These are phyloP conservation scores for Triops cancriformis DNA, from an alignment of 1,140 invertebrate species.

Conservation along the genomic window DNA sequence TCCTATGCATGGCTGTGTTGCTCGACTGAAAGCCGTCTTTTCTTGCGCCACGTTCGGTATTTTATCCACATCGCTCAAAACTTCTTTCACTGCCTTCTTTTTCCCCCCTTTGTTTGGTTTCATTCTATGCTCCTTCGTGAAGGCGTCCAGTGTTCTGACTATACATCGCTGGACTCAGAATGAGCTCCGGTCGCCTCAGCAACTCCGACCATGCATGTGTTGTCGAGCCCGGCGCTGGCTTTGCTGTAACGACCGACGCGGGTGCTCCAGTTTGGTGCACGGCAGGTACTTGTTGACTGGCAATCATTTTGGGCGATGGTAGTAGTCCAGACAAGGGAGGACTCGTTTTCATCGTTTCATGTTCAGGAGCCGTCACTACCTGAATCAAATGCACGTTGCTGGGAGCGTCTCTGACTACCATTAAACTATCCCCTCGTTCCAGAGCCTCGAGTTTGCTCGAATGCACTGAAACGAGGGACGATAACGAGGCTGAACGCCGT, in stretches of 20 bases:
- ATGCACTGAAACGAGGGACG: neutral
- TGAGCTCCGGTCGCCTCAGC: neutral
- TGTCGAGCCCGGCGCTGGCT: neutral
- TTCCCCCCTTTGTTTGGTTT: neutral
- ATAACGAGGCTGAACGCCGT: neutral
- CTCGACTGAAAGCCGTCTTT: neutral
- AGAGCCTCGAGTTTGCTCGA: neutral
- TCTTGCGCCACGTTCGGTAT: neutral
- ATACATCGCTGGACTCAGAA: neutral
- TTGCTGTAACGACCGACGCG: neutral
- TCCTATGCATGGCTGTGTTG: neutral
- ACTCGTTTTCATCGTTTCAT: neutral
- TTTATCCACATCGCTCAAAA: neutral
- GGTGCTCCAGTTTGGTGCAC: neutral
- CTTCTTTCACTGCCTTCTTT: neutral
- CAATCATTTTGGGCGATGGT: neutral
- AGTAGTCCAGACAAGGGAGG: neutral
- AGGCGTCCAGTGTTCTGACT: neutral
- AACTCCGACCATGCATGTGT: neutral
- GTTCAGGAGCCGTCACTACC: neutral
- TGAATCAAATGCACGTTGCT: slow-evolving; percentile 9
- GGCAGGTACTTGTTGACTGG: neutral
- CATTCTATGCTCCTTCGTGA: neutral
- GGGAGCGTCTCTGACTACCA: neutral
- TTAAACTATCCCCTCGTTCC: neutral